Evolutionary conservation across 2,888 invertebrate species (phyloP), one percentile per base, ranked within the genome.

Genomic region (Callinectes sapidus): DNA sequence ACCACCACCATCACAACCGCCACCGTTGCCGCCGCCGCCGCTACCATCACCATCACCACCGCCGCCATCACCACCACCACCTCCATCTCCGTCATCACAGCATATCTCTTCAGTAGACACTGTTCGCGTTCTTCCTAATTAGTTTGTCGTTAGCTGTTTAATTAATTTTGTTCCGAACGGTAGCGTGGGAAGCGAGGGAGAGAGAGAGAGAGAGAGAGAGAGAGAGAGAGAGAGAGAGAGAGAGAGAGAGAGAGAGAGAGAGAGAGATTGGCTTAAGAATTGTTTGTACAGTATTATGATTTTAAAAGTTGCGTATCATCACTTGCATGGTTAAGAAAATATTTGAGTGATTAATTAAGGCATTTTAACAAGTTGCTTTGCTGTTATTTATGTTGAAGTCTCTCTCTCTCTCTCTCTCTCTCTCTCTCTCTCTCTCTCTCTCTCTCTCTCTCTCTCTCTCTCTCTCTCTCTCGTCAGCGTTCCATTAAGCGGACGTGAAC

Each of bases 361-460:
- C 48, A 48, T 48, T 10, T 48, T 48, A 48, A 48, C 0, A 48
- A 8, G 8, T 8, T 48, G 48, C 48, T 8, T 48, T 48, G 6
- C 10, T 48, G 48, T 42, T 42, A 42, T 48, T 48, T 8, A 48
- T 48, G 48, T 48, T 48, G 48, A 48, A 48, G 48, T 8, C 10
- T 48, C 8, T 8, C 3, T 48, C 8, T 61, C 1, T 3, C n/a
- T 55, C 55, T 55, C 55, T 8, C 55, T 55, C 18, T 61, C 61
- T 18, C 18, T 61, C 61, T 18, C 18, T 61, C 61, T 61, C 61
- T 61, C 61, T 61, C 61, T 61, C 61, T 61, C 61, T 61, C 61
- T 61, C 61, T 61, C 71, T 71, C 71, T 71, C 71, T 71, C 71
- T 71, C 71, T 71, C 71, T 71, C 71, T 71, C 71, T 61, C 13